Conservation (phyloP, 2,888 invertebrate genomes). For the Mythimna lalbum region DNA sequence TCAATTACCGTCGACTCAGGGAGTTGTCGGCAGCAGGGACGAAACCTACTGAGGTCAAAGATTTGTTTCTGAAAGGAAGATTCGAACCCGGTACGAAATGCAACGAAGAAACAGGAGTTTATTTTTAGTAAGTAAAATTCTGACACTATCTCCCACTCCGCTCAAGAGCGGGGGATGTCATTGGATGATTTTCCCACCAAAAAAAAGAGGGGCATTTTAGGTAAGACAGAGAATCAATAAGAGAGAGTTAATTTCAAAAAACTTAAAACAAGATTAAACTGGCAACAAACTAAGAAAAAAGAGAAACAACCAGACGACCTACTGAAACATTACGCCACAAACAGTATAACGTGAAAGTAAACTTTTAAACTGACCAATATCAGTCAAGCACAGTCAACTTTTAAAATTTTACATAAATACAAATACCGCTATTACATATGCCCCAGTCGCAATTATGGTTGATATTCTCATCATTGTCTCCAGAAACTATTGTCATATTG, state of each 20-base stretch:
- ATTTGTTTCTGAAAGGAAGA: too few relatives aligned
- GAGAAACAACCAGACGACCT: background rate
- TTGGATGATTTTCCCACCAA: too few relatives aligned
- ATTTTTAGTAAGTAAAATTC: too few relatives aligned
- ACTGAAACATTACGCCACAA: constrained; percentile 4
- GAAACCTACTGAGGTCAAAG: too few relatives aligned
- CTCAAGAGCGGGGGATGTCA: too few relatives aligned
- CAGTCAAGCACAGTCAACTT: background rate
- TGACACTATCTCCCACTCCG: too few relatives aligned
- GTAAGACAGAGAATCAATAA: background rate
- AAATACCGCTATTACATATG: constrained; percentile 38
- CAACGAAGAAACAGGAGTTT: too few relatives aligned
- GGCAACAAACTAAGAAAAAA: background rate
- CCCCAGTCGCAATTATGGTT: constrained; percentile 41
- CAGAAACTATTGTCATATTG: constrained; percentile 49
- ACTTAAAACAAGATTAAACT: background rate
- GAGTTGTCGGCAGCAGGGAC: too few relatives aligned
- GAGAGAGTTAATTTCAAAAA: background rate
- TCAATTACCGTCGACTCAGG: too few relatives aligned
- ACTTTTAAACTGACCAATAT: constrained; percentile 7
- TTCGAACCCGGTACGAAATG: too few relatives aligned
- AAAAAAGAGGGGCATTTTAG: too few relatives aligned
- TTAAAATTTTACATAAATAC: constrained; percentile 23
- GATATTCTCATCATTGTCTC: constrained; percentile 61
- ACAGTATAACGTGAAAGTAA: constrained; percentile 16